Evolutionary conservation across 2,113 vertebrate species (phyloP).

Genomic region (Pseudorasbora parva): DNA sequence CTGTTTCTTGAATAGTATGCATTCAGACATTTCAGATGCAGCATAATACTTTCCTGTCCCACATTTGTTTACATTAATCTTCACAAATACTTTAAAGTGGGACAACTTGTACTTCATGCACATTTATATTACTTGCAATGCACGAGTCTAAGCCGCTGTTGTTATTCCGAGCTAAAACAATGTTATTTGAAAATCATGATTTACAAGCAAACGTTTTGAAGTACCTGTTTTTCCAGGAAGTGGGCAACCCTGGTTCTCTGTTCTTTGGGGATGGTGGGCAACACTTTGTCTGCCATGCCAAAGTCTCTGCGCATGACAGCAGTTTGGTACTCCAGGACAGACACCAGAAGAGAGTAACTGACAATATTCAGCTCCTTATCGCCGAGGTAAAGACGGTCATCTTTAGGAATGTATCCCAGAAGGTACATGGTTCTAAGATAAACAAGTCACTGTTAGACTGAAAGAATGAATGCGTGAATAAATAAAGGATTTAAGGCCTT

Average conservation of each 20-base stretch:
- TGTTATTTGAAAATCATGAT: neutral
- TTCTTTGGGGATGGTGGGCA: slow-evolving; percentile 97
- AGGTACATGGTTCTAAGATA: slow-evolving; percentile 93
- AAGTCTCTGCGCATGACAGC: slow-evolving; percentile 99
- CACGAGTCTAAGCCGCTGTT: neutral
- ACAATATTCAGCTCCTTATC: slow-evolving; percentile 99
- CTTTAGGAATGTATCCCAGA: slow-evolving; percentile 97
- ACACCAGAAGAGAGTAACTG: slow-evolving; percentile 94
- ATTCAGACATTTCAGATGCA: too few relatives aligned
- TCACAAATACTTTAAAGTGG: neutral
- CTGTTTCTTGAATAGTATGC: too few relatives aligned
- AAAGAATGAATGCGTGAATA: too few relatives aligned
- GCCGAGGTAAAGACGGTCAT: slow-evolving; percentile 95
- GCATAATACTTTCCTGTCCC: neutral
- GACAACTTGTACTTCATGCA: neutral
- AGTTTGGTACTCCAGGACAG: slow-evolving; percentile 96
- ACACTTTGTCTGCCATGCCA: slow-evolving; percentile 95
- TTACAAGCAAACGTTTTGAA: neutral
- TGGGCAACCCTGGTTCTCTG: slow-evolving; percentile 97
- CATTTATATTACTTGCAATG: neutral
- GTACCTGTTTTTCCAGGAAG: slow-evolving; percentile 97
- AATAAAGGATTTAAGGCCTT: too few relatives aligned
- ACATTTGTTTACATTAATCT: neutral
- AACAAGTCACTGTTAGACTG: neutral
- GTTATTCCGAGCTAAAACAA: too few relatives aligned